phyloP scores from a whole-genome alignment of 2,797 vertebrate species.

The Falco columbarius region DNA sequence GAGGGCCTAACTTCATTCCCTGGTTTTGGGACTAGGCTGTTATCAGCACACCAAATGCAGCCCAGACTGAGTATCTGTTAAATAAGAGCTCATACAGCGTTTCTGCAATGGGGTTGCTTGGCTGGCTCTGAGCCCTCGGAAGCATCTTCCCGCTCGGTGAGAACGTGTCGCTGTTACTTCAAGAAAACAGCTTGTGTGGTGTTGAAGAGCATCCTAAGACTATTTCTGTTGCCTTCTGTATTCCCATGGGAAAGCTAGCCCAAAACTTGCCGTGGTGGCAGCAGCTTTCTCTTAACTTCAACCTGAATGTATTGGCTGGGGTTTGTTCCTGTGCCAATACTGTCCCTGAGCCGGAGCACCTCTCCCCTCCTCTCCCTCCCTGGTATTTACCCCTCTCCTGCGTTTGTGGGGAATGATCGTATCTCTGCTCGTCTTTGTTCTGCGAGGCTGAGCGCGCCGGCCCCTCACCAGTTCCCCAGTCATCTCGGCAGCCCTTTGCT shows the following conservation, averaged over 20 bases:
- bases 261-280: rapidly evolving
- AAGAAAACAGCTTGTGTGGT: neutral
- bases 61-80: rapidly evolving
- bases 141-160: rapidly evolving
- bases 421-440: slow-evolving; percentile 16
- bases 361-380: neutral
- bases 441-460: rapidly evolving
- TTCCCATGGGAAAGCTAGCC: neutral
- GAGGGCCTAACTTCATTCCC: too few relatives aligned
- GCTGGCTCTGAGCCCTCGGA: rapidly evolving
- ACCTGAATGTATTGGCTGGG: rapidly evolving
- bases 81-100: rapidly evolving
- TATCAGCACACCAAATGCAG: neutral
- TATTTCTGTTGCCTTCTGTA: neutral
- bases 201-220: neutral
- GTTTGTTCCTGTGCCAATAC: neutral
- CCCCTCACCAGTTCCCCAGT: neutral
- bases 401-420: neutral
- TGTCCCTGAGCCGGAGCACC: neutral
- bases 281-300: neutral
- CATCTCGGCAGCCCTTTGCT: neutral
- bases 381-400: neutral
- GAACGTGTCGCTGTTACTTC: neutral
- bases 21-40: too few relatives aligned
- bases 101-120: neutral